Evolutionary conservation across 2,113 vertebrate genomes (phyloP), one percentile per base, ranked within the genome.

Genomic region (Anthoscopus minutus): DNA sequence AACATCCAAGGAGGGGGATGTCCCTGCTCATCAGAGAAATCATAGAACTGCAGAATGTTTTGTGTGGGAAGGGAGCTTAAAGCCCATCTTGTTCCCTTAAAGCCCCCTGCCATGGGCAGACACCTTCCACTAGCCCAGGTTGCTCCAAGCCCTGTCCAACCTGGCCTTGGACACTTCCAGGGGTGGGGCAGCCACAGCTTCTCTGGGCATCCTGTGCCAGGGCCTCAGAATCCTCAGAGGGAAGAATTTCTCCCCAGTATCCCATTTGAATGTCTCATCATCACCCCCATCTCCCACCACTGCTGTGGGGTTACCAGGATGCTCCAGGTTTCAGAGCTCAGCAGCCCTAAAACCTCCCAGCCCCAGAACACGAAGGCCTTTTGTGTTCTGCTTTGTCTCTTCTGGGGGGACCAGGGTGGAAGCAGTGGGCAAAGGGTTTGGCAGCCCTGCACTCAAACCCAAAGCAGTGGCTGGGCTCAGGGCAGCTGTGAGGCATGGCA

Each of bases 261-360:
- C 30, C 45, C 24, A n/a, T 37, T 27, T 9, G 14, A 51, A 30
- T 6, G 0, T n/a, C 45, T 51, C 86, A 38, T 14, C 44, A 30
- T 21, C 62, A 40, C 24, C 27, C 15, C 22, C 21, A 50, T 12
- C 51, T 11, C 45, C 45, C 64, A 24, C 19, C 54, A 47, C 2
- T 0, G 0, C 40, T 11, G 7, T 19, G 45, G 40, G 28, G 19
- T 19, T 30, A 50, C 9, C 0, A 0, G 50, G 30, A 58, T 61
- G 38, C 65, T 85, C 44, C 7, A 23, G 35, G 17, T 5, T 77
- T 56, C 48, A 28, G 40, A 10, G 31, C 42, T 70, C 47, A 57
- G 78, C 61, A 38, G 30, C 53, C 58, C 24, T 65, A 28, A 30
- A n/a, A 7, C 54, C 33, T 54, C 18, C 28, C 50, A 66, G 25